Evolutionary conservation across 2,113 vertebrate genomes (phyloP).

Genomic region (Ochotona curzoniae): DNA sequence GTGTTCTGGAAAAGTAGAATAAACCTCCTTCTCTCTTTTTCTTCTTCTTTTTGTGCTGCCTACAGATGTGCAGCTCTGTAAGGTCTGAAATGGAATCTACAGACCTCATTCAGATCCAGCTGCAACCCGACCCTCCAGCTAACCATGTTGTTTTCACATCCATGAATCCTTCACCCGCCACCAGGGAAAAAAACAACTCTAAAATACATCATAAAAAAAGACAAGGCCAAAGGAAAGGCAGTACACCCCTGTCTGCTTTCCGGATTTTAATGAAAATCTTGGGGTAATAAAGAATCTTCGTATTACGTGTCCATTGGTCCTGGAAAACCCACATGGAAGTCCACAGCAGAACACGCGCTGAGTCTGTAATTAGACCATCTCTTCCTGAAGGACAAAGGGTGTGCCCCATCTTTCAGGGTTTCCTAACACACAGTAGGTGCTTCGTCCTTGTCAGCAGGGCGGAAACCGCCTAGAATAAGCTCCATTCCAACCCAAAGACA

Average conservation of each 20-base stretch:
- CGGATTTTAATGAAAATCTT: conserved; percentile 20
- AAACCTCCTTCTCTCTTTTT: conserved; percentile 75
- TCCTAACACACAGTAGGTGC: conserved; percentile 31
- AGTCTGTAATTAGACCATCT: not conserved
- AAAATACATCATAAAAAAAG: conserved; percentile 57
- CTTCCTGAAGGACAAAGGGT: conserved; percentile 29
- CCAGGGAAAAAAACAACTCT: conserved; percentile 69
- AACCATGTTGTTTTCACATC: conserved; percentile 79
- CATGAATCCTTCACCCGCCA: conserved; percentile 81
- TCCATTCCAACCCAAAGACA: conserved; percentile 48
- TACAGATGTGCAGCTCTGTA: conserved; percentile 77
- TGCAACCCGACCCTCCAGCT: conserved; percentile 79
- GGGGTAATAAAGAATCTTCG: conserved; percentile 1
- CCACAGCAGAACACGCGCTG: not conserved
- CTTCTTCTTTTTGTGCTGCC: conserved; percentile 75
- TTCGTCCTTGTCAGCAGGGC: not conserved
- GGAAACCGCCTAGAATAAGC: conserved; percentile 22
- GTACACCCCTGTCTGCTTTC: conserved; percentile 34
- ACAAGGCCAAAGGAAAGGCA: not conserved
- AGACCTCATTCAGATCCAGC: conserved; percentile 75
- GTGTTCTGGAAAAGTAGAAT: conserved; percentile 84
- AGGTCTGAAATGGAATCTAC: conserved; percentile 83
- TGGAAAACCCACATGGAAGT: not conserved
- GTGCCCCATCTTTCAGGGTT: not conserved
- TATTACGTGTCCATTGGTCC: not conserved